A percentile compares a stretch with the other conserved stretches of the same genome.
Conservation (phyloP, 2,888 invertebrate genomes). For the Agrochola litura region DNA sequence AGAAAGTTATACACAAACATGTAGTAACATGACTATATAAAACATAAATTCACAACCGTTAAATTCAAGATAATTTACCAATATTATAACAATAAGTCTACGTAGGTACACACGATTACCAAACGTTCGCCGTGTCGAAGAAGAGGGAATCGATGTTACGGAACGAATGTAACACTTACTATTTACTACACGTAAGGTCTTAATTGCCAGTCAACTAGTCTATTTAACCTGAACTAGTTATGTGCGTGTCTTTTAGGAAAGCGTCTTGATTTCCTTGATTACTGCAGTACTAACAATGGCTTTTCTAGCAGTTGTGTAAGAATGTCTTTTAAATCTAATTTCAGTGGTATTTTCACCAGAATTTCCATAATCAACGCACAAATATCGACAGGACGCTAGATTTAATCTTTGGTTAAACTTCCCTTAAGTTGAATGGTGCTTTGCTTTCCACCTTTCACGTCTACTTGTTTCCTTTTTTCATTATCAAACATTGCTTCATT, state of each 20-base stretch:
- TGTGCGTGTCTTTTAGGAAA: conserved; percentile 62
- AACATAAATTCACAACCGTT: conserved; percentile 6
- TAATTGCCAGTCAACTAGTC: conserved; percentile 68
- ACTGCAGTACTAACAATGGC: conserved; percentile 21
- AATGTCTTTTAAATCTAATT: conserved; percentile 23
- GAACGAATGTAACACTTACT: conserved; percentile 86
- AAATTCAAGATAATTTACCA: conserved; percentile 35
- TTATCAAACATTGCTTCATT: conserved; percentile 27
- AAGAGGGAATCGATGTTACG: conserved; percentile 83
- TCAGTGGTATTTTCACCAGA: neutral
- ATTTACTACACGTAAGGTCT: conserved; percentile 74
- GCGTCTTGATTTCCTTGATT: conserved; percentile 62
- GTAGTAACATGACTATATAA: neutral
- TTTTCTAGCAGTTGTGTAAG: conserved; percentile 20
- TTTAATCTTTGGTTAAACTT: neutral
- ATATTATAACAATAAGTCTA: conserved; percentile 47
- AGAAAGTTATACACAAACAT: neutral
- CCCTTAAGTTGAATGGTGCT: too few relatives aligned
- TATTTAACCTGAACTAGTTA: conserved; percentile 67
- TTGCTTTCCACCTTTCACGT: neutral
- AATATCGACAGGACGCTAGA: neutral
- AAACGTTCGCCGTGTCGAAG: conserved; percentile 68
- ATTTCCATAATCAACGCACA: neutral
- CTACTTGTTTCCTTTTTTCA: conserved; percentile 3
- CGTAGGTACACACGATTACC: conserved; percentile 66